Conservation (phyloP, 2,113 vertebrate genomes). For the Notarius lentiginosus region DNA sequence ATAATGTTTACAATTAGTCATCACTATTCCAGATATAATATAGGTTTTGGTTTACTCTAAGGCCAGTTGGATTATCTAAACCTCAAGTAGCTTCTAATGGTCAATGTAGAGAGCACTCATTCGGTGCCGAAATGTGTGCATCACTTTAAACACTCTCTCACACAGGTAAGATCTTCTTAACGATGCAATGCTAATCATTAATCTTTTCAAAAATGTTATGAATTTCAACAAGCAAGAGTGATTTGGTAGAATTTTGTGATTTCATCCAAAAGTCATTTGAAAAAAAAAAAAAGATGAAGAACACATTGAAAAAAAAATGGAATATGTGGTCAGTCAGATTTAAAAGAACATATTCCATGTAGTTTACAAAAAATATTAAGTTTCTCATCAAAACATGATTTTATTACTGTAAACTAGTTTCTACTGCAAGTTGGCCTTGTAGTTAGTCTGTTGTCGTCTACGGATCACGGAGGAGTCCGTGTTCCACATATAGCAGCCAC, state of each 20-base stretch:
- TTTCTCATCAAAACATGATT: too few species aligned
- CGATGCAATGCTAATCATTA: background rate
- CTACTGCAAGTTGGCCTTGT: too few species aligned
- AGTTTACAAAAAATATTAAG: too few species aligned
- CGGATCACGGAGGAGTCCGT: too few species aligned
- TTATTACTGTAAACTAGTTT: too few species aligned
- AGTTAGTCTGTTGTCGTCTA: too few species aligned
- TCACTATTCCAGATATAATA: background rate
- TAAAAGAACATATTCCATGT: background rate
- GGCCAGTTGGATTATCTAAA: background rate
- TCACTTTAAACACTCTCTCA: background rate
- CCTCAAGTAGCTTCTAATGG: background rate
- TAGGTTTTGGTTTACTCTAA: background rate
- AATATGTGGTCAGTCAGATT: background rate
- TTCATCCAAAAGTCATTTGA: background rate
- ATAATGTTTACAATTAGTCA: conserved; percentile 15
- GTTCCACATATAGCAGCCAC: too few species aligned
- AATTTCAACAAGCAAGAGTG: background rate
- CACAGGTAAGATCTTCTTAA: background rate
- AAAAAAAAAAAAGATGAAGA: background rate
- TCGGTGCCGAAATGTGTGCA: background rate
- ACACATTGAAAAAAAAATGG: background rate
- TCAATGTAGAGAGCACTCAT: background rate
- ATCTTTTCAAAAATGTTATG: background rate
- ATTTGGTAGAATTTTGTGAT: background rate